Conservation (phyloP, 2,888 invertebrate genomes). For the Fragum fragum region DNA sequence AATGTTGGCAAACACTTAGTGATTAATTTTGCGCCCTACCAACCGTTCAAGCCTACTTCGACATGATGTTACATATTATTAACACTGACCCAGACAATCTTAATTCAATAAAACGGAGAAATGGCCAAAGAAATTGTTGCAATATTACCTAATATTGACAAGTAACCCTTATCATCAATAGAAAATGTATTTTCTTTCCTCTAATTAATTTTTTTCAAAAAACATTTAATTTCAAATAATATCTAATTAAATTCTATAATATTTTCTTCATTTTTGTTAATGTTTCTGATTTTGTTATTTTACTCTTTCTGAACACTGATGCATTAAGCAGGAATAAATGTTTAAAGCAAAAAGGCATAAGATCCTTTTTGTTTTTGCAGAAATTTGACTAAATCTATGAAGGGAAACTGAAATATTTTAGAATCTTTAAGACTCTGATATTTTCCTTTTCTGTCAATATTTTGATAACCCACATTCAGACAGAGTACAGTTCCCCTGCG, state of each 20-base stretch:
- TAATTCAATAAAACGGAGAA: constrained; percentile 32
- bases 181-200: too few relatives aligned
- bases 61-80: constrained; percentile 23
- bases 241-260: too few relatives aligned
- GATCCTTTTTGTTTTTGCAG: too few relatives aligned
- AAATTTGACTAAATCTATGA: too few relatives aligned
- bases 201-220: too few relatives aligned
- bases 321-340: too few relatives aligned
- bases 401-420: neutral
- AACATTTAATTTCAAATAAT: too few relatives aligned
- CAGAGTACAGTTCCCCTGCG: neutral
- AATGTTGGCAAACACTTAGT: constrained; percentile 24
- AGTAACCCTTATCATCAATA: neutral
- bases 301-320: too few relatives aligned
- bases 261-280: too few relatives aligned
- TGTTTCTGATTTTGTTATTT: too few relatives aligned
- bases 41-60: neutral
- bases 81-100: constrained; percentile 22
- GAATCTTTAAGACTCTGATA: neutral
- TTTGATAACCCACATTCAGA: neutral
- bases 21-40: constrained; percentile 27
- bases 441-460: neutral
- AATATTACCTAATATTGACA: constrained; percentile 16
- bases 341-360: too few relatives aligned
- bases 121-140: constrained; percentile 14